These are phyloP conservation scores for Siderastrea siderea DNA, from an alignment of 92 coral and sea anemone genomes.

Conservation along the genomic window DNA sequence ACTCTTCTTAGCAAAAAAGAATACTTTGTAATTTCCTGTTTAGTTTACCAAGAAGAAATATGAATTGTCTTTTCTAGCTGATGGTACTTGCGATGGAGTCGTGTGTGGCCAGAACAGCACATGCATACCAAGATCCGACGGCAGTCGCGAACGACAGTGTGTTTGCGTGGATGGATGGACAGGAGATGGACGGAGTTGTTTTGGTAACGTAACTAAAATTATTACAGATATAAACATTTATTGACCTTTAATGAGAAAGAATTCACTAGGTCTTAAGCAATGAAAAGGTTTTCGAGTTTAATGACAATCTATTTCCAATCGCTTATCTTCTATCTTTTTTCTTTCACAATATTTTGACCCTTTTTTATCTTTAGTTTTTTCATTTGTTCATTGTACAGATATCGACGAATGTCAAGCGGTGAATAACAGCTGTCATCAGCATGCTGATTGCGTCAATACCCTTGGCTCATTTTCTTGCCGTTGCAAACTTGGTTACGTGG, in stretches of 20 bases:
- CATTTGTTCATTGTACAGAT: conserved; percentile 44
- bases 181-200: conserved; percentile 75
- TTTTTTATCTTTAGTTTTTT: not conserved
- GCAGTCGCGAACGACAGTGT: conserved; percentile 59
- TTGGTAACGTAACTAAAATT: conserved; percentile 41
- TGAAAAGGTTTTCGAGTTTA: too few relatives aligned
- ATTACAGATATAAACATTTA: not conserved
- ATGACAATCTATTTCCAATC: too few relatives aligned
- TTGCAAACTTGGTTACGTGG: conserved; percentile 82
- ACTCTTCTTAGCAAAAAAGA: not conserved
- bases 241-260: too few relatives aligned
- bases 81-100: conserved; percentile 82
- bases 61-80: conserved; percentile 41
- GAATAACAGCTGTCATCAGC: conserved; percentile 56
- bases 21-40: not conserved
- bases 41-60: not conserved
- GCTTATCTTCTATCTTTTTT: not conserved
- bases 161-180: conserved; percentile 79
- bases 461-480: conserved; percentile 80
- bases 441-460: conserved; percentile 77
- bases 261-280: too few relatives aligned
- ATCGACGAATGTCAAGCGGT: conserved; percentile 71
- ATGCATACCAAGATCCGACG: conserved; percentile 48
- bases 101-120: conserved; percentile 72
- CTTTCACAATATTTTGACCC: not conserved